Percentiles rank a stretch among this genome's conserved stretches.
These are phyloP conservation scores for Celastrina argiolus DNA, from an alignment of 2,888 invertebrate genomes.

Conservation along the genomic window DNA sequence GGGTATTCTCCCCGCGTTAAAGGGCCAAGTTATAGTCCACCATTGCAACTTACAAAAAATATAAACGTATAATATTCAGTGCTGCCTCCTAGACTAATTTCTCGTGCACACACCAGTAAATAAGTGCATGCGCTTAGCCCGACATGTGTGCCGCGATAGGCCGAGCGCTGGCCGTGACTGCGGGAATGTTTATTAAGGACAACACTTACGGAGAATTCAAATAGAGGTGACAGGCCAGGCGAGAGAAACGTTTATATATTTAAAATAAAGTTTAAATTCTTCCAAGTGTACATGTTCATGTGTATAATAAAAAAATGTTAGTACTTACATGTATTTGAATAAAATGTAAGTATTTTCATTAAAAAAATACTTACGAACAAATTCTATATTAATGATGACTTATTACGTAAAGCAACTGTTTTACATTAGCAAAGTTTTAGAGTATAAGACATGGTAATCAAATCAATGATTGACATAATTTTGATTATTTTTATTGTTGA, in stretches of 20 bases:
- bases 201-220: slow-evolving; percentile 25
- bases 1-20: too few species aligned
- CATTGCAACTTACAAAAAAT: too few species aligned
- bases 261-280: not conserved
- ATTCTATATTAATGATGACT: too few species aligned
- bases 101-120: slow-evolving; percentile 45
- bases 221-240: slow-evolving; percentile 17
- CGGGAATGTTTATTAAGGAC: slow-evolving; percentile 64
- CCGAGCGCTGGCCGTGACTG: slow-evolving; percentile 57
- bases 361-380: too few species aligned
- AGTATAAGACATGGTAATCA: too few species aligned
- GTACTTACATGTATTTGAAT: not conserved
- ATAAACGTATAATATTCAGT: slow-evolving; percentile 30
- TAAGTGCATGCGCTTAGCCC: slow-evolving; percentile 44
- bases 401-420: too few species aligned
- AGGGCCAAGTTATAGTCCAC: too few species aligned
- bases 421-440: too few species aligned
- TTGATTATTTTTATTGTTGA: too few species aligned
- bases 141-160: slow-evolving; percentile 59
- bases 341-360: not conserved
- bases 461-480: too few species aligned
- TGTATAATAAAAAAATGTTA: not conserved
- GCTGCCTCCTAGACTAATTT: slow-evolving; percentile 39
- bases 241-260: not conserved
- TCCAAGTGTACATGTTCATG: not conserved